Evolutionary conservation across 2,113 vertebrate genomes (phyloP), one percentile per base, ranked within the genome.

Genomic region (Cheirogaleus medius): DNA sequence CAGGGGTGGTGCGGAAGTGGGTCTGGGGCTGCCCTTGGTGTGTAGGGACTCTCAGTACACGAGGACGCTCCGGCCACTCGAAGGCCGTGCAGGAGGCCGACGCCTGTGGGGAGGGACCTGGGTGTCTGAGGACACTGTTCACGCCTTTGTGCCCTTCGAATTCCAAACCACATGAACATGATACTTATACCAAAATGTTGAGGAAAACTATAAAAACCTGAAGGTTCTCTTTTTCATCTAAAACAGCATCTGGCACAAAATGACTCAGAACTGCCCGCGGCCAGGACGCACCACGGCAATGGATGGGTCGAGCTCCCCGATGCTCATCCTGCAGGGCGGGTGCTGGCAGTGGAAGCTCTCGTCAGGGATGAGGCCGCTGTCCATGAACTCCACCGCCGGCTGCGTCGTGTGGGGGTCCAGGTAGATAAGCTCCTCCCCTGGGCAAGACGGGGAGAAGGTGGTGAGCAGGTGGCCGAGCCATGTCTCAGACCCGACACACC

Each of bases 361-460:
- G 0, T 99, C 99, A 0, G 99, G 99, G 80, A 99, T 98, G 68
- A 98, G 98, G 93, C 98, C 78, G 8, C 99, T 97, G 58, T 99
- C 99, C 0, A 83, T 84, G 0, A 99, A 98, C 95, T 99, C 99
- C 98, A 99, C 99, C 0, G 99, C 99, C 0, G 99, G 99, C 98
- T 99, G 99, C 0, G 99, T 99, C 15, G 99, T 99, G 97, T 99
- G 99, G 3, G 99, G 99, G 94, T 99, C 99, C 98, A 99, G 98
- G 97, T 99, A 99, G 97, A 99, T 99, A 84, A 99, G 99, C 84
- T 99, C 99, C 97, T 99, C 99, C 69, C 99, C 99, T 99, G 98
- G 74, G 5, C 11, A 88, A 17, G 83, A 9, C 8, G 34, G 13
- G 63, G 54, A 17, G 14, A 84, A 23, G 63, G 96, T 63, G 95